Percentiles rank a stretch among this genome's conserved stretches.
Conservation (phyloP, 64 coral and sea anemone species). For the Catalaphyllia jardinei region DNA sequence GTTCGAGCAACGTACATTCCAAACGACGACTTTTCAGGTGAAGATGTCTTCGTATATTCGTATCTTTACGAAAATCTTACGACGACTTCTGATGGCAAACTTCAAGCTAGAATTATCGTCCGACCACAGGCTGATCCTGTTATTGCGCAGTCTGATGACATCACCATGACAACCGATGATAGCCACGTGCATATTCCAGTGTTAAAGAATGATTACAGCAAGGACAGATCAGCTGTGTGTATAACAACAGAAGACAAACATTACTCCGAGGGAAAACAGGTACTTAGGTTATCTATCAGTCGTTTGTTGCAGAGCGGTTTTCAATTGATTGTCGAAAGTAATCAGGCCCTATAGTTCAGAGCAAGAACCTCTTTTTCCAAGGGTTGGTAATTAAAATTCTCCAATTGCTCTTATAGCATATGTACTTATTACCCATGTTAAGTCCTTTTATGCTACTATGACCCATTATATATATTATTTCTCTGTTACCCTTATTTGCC, state of each 20-base stretch:
- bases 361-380: too few relatives aligned
- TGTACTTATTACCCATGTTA: too few relatives aligned
- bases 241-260: slow-evolving; percentile 47
- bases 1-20: slow-evolving; percentile 79
- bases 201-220: slow-evolving; percentile 76
- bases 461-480: too few relatives aligned
- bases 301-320: neutral
- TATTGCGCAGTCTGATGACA: slow-evolving; percentile 69
- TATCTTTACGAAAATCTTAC: slow-evolving; percentile 90
- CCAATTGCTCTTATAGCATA: too few relatives aligned
- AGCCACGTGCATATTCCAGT: slow-evolving; percentile 93
- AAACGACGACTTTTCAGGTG: slow-evolving; percentile 75
- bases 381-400: too few relatives aligned
- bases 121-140: slow-evolving; percentile 70
- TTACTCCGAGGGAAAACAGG: slow-evolving; percentile 7
- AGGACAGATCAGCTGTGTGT: slow-evolving; percentile 79
- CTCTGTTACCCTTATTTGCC: too few relatives aligned
- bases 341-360: too few relatives aligned
- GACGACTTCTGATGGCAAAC: slow-evolving; percentile 74
- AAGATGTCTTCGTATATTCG: slow-evolving; percentile 86
- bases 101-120: slow-evolving; percentile 77
- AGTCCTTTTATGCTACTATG: too few relatives aligned
- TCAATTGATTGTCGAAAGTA: too few relatives aligned
- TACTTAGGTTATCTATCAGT: neutral
- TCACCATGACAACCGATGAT: slow-evolving; percentile 76